Evolutionary conservation across 2,888 invertebrate genomes (phyloP).

Genomic region (Drosophila borealis): DNA sequence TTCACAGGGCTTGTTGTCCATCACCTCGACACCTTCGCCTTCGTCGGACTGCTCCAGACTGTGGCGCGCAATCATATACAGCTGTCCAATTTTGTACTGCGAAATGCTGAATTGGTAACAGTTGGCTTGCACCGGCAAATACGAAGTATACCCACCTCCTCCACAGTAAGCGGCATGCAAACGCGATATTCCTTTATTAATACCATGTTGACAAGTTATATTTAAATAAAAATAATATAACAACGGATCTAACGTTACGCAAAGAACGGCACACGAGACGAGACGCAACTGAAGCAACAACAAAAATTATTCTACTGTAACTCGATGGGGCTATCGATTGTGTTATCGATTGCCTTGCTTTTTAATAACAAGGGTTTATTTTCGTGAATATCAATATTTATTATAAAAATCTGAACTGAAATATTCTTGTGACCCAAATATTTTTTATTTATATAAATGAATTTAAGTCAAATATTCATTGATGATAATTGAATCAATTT

Average conservation of each 20-base stretch:
- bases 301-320: slow-evolving; percentile 31
- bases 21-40: slow-evolving; percentile 96
- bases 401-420: too few relatives aligned
- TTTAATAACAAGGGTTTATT: neutral
- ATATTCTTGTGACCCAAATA: too few relatives aligned
- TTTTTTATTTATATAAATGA: too few relatives aligned
- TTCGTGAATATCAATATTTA: neutral
- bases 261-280: slow-evolving; percentile 50
- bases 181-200: slow-evolving; percentile 95
- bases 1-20: slow-evolving; percentile 92
- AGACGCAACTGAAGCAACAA: slow-evolving; percentile 45
- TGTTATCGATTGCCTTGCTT: slow-evolving; percentile 20
- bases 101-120: slow-evolving; percentile 22
- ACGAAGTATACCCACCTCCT: slow-evolving; percentile 89
- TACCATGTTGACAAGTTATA: slow-evolving; percentile 87
- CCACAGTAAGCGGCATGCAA: slow-evolving; percentile 96
- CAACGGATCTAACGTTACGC: slow-evolving; percentile 63
- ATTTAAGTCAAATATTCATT: too few relatives aligned
- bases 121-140: neutral
- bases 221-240: slow-evolving; percentile 12
- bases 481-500: too few relatives aligned
- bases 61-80: slow-evolving; percentile 97
- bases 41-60: slow-evolving; percentile 95
- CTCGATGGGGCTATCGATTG: slow-evolving; percentile 35
- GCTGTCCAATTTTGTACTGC: slow-evolving; percentile 95